A percentile compares a stretch with the other conserved stretches of the same genome.
These are phyloP conservation scores for Ariopsis seemanni DNA, from an alignment of 2,113 vertebrate genomes.

Conservation along the genomic window DNA sequence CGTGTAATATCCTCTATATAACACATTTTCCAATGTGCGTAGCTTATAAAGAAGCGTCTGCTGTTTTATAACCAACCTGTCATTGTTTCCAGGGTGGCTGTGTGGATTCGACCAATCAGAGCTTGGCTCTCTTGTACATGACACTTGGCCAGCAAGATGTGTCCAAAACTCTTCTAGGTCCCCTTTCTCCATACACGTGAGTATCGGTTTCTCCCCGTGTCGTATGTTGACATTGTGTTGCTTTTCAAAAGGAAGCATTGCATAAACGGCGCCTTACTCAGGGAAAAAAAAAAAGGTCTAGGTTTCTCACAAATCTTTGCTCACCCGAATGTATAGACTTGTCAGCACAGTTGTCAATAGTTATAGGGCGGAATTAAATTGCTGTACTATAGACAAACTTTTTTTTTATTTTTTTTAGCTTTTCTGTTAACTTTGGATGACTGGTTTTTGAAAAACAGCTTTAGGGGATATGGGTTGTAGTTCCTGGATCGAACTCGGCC, in stretches of 20 bases:
- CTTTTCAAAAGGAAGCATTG: neutral
- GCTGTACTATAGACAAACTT: neutral
- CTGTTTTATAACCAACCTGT: neutral
- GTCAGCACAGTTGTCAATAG: neutral
- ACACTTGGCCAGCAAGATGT: slow-evolving; percentile 95
- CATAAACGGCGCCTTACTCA: neutral
- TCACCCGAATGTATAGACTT: neutral
- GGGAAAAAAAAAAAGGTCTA: neutral
- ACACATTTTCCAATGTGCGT: neutral
- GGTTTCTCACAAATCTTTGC: neutral
- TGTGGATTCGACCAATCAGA: slow-evolving; percentile 95
- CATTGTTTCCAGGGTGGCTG: slow-evolving; percentile 86
- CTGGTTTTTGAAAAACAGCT: neutral
- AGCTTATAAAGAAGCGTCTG: neutral
- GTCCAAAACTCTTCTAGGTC: slow-evolving; percentile 92
- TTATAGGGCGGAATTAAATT: neutral
- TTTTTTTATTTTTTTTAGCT: neutral
- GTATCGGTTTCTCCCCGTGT: slow-evolving; percentile 48
- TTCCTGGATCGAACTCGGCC: neutral
- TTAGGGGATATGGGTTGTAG: no score
- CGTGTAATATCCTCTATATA: no score
- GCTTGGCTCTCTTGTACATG: slow-evolving; percentile 89
- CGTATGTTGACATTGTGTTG: neutral
- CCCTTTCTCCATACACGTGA: slow-evolving; percentile 96
- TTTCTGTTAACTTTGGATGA: neutral